Conservation (phyloP, 2,113 vertebrate species). For the Oxyruncus cristatus region DNA sequence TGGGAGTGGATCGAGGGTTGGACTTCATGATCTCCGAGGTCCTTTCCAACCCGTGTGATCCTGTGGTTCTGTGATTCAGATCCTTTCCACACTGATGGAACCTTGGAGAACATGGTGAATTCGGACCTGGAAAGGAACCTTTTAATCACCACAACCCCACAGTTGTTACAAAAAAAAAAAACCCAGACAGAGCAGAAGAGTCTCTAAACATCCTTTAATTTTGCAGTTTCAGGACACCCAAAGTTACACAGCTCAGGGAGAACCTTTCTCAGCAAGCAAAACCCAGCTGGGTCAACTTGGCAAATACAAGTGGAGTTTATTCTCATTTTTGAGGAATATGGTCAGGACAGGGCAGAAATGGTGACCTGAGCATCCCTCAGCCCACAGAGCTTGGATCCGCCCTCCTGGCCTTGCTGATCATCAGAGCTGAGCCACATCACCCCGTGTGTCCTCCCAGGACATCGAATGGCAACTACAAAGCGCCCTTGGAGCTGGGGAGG, state of each 20-base stretch:
- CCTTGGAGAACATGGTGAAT: not conserved
- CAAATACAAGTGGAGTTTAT: not conserved
- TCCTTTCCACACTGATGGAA: not conserved
- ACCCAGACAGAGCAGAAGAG: not conserved
- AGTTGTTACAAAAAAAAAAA: not conserved
- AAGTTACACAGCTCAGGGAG: not conserved
- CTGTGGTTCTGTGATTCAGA: not conserved
- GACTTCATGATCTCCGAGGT: too few species aligned
- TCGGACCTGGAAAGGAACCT: not conserved
- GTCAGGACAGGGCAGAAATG: not conserved
- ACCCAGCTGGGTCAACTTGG: not conserved
- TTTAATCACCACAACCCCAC: not conserved
- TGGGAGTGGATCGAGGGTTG: too few species aligned
- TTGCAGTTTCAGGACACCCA: not conserved
- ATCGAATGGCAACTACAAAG: not conserved
- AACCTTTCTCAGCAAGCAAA: not conserved
- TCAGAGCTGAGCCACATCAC: not conserved
- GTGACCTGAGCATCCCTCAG: not conserved
- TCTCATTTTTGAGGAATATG: not conserved
- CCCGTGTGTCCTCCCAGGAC: not conserved
- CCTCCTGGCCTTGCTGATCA: not conserved
- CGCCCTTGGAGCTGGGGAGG: not conserved
- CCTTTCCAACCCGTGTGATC: too few species aligned
- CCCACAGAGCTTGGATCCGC: not conserved
- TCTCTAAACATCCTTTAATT: slow-evolving; percentile 55